Base-by-base conservation (phyloP, 2,797 vertebrate species). In the Enteromius anoplus region DNA sequence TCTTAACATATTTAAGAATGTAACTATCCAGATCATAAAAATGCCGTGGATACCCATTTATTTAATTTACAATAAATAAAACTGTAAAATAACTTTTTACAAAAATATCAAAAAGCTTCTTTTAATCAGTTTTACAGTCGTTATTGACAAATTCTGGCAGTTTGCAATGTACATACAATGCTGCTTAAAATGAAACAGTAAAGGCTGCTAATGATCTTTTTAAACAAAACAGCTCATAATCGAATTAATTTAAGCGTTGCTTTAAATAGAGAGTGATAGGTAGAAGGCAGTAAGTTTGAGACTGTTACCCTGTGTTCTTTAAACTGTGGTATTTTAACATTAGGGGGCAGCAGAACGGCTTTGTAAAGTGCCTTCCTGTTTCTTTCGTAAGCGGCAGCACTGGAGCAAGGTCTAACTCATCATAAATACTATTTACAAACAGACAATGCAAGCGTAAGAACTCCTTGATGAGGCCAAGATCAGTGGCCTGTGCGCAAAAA, bases 261-360 rank as follows among this genome's bases (percentile, higher is more conserved):
- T 14, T n/a, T 65, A 6, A 34, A 51, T 26, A 23, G 11, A 47
- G 14, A 49, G 26, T 81, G 40, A 73, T 32, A 8, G 8, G 8
- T 49, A 72, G 51, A 72, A 72, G 65, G 49, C 73, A 53, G 6
- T 12, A 69, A 14, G 51, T 5, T 68, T 58, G 17, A 55, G 11
- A 42, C 34, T 14, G 11, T 37, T 49, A 72, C 37, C 49, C 37
- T 71, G 71, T 76, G 42, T 55, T 62, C 14, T 9, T 34, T 55
- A 37, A 78, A 64, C 5, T 9, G 45, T 58, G 17, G 23, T 37
- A 70, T 65, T 32, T 42, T 8, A 80, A 62, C 85, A 83, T 55
- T 53, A 83, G 85, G 40, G 81, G 85, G 81, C 81, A 83, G 85
- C 81, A 86, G 64, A 75, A 68, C 29, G 80, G 75, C 51, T 85